Evolutionary conservation across 1,140 invertebrate genomes (phyloP).

Genomic region (Colletes gigas): DNA sequence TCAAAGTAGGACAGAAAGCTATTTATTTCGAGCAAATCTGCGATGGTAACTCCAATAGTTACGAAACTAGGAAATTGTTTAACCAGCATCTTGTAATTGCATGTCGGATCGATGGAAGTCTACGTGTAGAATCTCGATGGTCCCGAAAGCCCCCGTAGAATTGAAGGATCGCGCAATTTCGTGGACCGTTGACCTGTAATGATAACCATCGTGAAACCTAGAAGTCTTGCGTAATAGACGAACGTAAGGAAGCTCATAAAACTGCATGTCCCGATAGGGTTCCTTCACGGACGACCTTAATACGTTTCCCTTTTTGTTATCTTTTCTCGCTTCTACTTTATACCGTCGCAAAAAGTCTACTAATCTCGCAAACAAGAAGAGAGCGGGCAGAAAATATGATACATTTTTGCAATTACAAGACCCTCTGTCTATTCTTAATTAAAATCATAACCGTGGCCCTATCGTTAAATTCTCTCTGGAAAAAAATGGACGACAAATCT

Average conservation of each 20-base stretch:
- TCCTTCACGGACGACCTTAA: slow-evolving; percentile 29
- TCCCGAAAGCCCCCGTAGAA: slow-evolving; percentile 45
- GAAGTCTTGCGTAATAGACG: slow-evolving; percentile 61
- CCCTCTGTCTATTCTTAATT: too few species aligned
- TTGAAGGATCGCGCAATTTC: slow-evolving; percentile 71
- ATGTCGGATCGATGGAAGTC: not conserved
- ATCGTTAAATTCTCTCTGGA: too few species aligned
- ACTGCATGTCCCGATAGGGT: slow-evolving; percentile 43
- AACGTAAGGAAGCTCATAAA: slow-evolving; percentile 49
- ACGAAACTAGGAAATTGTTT: not conserved
- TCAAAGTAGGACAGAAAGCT: too few species aligned
- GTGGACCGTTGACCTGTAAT: slow-evolving; percentile 75
- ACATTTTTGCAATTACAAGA: too few species aligned
- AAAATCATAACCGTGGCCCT: too few species aligned
- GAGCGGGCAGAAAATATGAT: too few species aligned
- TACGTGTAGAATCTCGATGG: slow-evolving; percentile 21
- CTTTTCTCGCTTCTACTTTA: not conserved
- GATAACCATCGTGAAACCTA: slow-evolving; percentile 69
- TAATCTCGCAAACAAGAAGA: not conserved
- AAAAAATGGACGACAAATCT: too few species aligned
- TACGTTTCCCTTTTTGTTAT: slow-evolving; percentile 14
- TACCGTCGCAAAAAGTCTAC: not conserved
- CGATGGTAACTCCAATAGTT: too few species aligned
- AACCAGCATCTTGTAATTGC: slow-evolving; percentile 22
- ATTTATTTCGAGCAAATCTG: too few species aligned